These are phyloP conservation scores for Rousettus madagascariensis DNA, from an alignment of 2,797 vertebrate species.

Conservation along the genomic window DNA sequence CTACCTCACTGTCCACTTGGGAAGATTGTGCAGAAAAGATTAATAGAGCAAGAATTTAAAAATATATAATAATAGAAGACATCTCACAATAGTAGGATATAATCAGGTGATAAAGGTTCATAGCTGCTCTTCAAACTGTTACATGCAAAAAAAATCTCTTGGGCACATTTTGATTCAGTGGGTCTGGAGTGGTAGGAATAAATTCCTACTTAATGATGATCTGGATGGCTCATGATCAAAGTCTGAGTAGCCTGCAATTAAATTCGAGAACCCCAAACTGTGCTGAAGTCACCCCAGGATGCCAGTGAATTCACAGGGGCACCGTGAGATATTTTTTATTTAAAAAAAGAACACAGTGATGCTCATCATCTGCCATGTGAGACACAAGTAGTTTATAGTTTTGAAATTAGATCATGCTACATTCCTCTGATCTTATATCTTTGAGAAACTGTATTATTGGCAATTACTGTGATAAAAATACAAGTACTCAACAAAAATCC, in stretches of 20 bases:
- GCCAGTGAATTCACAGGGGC: background rate
- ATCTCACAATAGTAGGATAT: background rate
- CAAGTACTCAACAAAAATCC: background rate
- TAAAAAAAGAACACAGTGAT: background rate
- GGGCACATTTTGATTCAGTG: background rate
- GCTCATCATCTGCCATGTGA: background rate
- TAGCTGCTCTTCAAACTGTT: background rate
- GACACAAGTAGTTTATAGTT: background rate
- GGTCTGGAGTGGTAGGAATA: background rate
- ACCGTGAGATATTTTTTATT: background rate
- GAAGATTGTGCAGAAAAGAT: background rate
- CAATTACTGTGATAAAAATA: background rate
- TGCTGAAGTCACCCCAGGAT: background rate
- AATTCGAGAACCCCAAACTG: background rate
- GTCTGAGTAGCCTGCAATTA: background rate
- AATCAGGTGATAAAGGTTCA: background rate
- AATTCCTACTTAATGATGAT: background rate
- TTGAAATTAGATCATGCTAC: background rate
- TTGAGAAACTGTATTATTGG: conserved; percentile 3
- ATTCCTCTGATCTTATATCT: background rate
- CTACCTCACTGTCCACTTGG: background rate
- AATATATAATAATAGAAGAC: background rate
- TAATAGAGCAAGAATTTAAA: background rate
- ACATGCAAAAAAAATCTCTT: background rate
- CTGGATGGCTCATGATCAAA: background rate